These are phyloP conservation scores for Herpetotheres cachinnans DNA, from an alignment of 2,113 vertebrate genomes.

Conservation along the genomic window DNA sequence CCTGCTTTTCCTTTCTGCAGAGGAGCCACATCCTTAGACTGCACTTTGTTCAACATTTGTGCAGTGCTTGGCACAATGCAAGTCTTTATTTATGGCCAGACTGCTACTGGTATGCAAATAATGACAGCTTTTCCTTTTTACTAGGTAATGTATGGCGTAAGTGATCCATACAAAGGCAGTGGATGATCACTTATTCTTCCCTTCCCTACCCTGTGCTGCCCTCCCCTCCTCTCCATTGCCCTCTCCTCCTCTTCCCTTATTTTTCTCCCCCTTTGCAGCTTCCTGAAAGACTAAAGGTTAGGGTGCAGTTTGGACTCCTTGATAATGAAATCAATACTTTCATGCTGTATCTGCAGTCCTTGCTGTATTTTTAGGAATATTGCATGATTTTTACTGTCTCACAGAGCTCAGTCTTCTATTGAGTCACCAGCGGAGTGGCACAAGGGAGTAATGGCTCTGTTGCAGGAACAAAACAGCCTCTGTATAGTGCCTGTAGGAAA, in stretches of 20 bases:
- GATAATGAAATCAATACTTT: not conserved
- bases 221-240: not conserved
- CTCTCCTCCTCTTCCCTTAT: not conserved
- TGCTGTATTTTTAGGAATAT: constrained; percentile 8
- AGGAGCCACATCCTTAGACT: not conserved
- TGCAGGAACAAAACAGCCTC: constrained; percentile 28
- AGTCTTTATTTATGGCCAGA: not conserved
- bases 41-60: not conserved
- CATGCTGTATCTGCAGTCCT: not conserved
- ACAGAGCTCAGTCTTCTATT: not conserved
- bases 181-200: not conserved
- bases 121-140: not conserved
- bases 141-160: not conserved
- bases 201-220: not conserved
- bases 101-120: not conserved
- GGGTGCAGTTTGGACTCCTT: not conserved
- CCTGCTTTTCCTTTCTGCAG: not conserved
- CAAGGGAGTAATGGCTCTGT: not conserved
- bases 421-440: not conserved
- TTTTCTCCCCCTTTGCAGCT: not conserved
- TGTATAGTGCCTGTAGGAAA: constrained; percentile 27
- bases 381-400: not conserved
- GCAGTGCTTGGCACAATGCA: not conserved
- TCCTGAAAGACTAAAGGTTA: not conserved
- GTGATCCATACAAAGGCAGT: not conserved